Conservation (phyloP, 2,888 invertebrate genomes). For the Calliopum simillimum region DNA sequence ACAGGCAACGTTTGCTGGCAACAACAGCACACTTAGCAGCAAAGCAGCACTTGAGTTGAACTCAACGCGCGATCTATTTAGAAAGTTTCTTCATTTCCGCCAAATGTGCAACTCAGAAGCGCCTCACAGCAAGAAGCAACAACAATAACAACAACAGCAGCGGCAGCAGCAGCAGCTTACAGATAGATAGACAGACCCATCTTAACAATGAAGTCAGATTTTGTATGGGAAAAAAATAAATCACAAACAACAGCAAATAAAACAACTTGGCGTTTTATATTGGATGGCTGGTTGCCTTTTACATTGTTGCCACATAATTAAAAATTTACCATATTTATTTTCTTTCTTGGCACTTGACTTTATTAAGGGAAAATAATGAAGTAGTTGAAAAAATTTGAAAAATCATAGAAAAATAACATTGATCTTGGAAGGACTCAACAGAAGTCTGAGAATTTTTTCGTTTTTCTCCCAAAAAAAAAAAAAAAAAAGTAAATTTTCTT, state of each 20-base stretch:
- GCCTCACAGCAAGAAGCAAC: not conserved
- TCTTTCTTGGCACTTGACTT: too few relatives aligned
- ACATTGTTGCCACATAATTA: not conserved
- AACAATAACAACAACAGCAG: not conserved
- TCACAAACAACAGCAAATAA: not conserved
- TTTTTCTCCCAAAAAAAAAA: too few relatives aligned
- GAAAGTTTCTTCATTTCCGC: slow-evolving; percentile 26
- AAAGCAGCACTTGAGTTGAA: not conserved
- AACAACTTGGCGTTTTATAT: not conserved
- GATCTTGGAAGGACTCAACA: too few relatives aligned
- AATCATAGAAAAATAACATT: too few relatives aligned
- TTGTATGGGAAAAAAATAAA: too few relatives aligned
- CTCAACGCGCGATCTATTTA: slow-evolving; percentile 6
- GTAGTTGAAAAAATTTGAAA: too few relatives aligned
- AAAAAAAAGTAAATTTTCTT: too few relatives aligned
- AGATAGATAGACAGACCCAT: not conserved
- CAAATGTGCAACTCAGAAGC: not conserved
- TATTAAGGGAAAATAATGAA: too few relatives aligned
- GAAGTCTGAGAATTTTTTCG: too few relatives aligned
- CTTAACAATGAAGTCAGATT: not conserved
- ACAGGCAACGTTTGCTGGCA: not conserved
- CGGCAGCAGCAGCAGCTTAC: not conserved
- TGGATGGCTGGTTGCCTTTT: not conserved
- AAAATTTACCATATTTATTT: not conserved
- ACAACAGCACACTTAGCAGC: not conserved